Percentiles rank a stretch among this genome's conserved stretches.
phyloP scores from a whole-genome alignment of 2,888 invertebrate species.

The Agrypnus murinus region DNA sequence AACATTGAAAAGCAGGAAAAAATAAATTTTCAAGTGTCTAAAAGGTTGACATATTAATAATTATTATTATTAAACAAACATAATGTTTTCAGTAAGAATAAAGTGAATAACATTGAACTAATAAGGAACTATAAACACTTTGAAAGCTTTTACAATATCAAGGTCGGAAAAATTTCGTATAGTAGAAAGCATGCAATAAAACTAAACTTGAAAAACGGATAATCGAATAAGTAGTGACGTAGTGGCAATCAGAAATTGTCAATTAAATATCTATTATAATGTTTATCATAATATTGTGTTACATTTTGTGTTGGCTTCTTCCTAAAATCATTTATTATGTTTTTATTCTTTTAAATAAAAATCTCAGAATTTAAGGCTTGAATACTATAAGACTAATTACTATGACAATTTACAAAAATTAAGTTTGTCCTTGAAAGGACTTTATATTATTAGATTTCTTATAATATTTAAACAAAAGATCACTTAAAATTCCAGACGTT shows the following conservation, averaged over 20 bases:
- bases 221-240: slow-evolving; percentile 6
- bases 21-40: too few species aligned
- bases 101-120: neutral
- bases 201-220: neutral
- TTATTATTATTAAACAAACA: neutral
- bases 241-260: slow-evolving; percentile 3
- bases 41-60: too few species aligned
- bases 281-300: slow-evolving; percentile 8
- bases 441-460: neutral
- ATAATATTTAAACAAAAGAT: too few species aligned
- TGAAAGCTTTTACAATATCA: neutral
- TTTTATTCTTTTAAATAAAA: neutral
- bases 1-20: neutral
- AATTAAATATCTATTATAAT: slow-evolving; percentile 2
- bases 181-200: too few species aligned
- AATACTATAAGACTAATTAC: too few species aligned
- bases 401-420: neutral
- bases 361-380: too few species aligned
- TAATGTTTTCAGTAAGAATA: neutral
- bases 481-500: neutral
- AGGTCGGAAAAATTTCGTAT: neutral
- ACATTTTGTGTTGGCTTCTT: neutral
- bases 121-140: too few species aligned
- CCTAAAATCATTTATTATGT: neutral
- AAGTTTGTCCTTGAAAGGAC: neutral